These are phyloP conservation scores for Smutsia gigantea DNA, from an alignment of 2,797 vertebrate species.

Conservation along the genomic window DNA sequence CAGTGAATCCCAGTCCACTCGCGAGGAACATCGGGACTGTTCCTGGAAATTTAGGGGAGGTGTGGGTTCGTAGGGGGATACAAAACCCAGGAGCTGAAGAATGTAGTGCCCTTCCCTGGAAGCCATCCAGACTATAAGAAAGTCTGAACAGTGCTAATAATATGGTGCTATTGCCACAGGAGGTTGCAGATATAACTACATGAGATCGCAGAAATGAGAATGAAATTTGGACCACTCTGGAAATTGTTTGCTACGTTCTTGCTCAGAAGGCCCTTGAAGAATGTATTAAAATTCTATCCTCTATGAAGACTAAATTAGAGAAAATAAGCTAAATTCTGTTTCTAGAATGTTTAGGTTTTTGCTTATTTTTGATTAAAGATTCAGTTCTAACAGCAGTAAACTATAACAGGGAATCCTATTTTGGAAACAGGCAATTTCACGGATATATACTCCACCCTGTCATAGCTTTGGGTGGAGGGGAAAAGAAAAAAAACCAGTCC, in stretches of 20 bases:
- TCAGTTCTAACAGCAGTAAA: slow-evolving; percentile 46
- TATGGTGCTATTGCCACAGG: fast-evolving
- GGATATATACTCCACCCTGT: slow-evolving; percentile 80
- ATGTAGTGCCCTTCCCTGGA: neutral
- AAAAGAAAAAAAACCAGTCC: slow-evolving; percentile 12
- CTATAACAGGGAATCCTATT: slow-evolving; percentile 70
- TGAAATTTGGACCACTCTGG: neutral
- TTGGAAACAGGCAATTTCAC: slow-evolving; percentile 82
- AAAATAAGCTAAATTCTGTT: slow-evolving; percentile 7
- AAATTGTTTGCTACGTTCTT: slow-evolving; percentile 67
- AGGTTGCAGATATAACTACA: neutral
- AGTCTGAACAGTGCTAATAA: neutral
- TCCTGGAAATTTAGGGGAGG: neutral
- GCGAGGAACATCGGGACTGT: neutral
- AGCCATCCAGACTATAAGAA: neutral
- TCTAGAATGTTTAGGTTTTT: slow-evolving; percentile 38
- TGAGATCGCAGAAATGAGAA: neutral
- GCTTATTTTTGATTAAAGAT: slow-evolving; percentile 54
- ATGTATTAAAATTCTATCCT: neutral
- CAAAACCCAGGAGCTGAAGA: neutral
- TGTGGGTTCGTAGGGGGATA: neutral
- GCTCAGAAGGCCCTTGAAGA: slow-evolving; percentile 65
- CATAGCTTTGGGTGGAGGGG: slow-evolving; percentile 72
- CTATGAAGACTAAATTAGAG: neutral
- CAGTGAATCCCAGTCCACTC: neutral